phyloP scores from a whole-genome alignment of 1,140 invertebrate genomes.

The Sesamia nonagrioides region DNA sequence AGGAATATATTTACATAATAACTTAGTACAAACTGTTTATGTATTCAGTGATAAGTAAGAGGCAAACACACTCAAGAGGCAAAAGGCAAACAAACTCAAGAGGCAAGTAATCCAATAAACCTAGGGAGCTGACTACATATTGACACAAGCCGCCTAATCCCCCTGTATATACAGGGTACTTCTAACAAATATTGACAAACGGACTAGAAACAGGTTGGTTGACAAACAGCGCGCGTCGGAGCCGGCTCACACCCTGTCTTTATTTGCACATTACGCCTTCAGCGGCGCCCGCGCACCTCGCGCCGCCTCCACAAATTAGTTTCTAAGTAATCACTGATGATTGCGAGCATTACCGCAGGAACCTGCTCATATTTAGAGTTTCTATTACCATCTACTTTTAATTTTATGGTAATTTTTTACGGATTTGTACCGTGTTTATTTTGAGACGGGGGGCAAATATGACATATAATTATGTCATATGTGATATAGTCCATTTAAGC shows the following conservation, averaged over 20 bases:
- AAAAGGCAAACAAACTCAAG: not conserved
- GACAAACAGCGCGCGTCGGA: constrained; percentile 41
- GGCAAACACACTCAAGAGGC: too few relatives aligned
- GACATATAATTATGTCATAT: not conserved
- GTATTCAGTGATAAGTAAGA: not conserved
- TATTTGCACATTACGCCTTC: constrained; percentile 71
- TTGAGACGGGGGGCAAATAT: not conserved
- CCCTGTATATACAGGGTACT: constrained; percentile 12
- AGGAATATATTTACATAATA: too few relatives aligned
- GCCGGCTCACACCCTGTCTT: constrained; percentile 59
- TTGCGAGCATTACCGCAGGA: constrained; percentile 34
- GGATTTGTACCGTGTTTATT: not conserved
- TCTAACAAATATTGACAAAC: constrained; percentile 50
- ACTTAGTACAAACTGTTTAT: too few relatives aligned
- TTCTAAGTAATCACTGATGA: constrained; percentile 47
- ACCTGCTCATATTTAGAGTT: not conserved
- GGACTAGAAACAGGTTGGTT: constrained; percentile 43
- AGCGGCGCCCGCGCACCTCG: constrained; percentile 54
- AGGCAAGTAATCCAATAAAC: not conserved
- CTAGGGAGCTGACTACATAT: not conserved
- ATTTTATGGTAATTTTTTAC: not conserved
- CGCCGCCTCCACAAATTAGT: constrained; percentile 47
- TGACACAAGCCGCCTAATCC: not conserved
- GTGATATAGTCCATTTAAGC: not conserved
- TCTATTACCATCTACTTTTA: constrained; percentile 29